Evolutionary conservation across 2,888 invertebrate species (phyloP).

Genomic region (Mesochorus sp.): DNA sequence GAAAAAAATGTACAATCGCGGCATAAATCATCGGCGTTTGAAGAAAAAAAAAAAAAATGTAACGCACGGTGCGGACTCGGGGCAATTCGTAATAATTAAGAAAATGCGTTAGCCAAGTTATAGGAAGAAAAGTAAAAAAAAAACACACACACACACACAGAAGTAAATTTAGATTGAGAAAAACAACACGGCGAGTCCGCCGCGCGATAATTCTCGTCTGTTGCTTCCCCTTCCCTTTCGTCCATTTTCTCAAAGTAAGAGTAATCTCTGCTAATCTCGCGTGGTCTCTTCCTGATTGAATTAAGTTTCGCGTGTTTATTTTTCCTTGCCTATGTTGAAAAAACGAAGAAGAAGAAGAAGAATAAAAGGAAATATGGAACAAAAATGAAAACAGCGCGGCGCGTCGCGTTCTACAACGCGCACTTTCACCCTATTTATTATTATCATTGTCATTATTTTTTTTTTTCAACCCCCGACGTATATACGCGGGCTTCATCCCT

Average conservation of each 20-base stretch:
- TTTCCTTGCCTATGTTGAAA: not conserved
- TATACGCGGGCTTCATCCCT: constrained; percentile 54
- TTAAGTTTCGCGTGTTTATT: constrained; percentile 22
- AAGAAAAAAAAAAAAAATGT: not conserved
- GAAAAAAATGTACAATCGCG: not conserved
- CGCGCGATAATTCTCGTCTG: constrained; percentile 4
- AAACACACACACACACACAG: too few species aligned
- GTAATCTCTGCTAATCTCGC: constrained; percentile 44
- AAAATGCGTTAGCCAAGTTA: not conserved
- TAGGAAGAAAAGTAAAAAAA: too few species aligned
- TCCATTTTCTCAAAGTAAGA: constrained; percentile 36
- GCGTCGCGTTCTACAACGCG: not conserved
- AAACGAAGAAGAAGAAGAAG: not conserved
- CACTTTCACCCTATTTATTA: constrained; percentile 16
- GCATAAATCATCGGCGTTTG: not conserved
- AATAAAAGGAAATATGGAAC: not conserved
- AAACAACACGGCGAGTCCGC: not conserved
- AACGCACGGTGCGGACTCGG: not conserved
- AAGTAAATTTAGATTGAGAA: not conserved
- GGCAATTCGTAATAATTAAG: constrained; percentile 7
- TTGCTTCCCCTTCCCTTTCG: not conserved
- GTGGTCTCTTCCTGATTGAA: constrained; percentile 38
- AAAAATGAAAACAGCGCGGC: not conserved
- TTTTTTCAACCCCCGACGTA: constrained; percentile 30
- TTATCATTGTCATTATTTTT: constrained; percentile 14